Evolutionary conservation across 2,797 vertebrate species (phyloP).

Genomic region (Coracias cyanogaster): DNA sequence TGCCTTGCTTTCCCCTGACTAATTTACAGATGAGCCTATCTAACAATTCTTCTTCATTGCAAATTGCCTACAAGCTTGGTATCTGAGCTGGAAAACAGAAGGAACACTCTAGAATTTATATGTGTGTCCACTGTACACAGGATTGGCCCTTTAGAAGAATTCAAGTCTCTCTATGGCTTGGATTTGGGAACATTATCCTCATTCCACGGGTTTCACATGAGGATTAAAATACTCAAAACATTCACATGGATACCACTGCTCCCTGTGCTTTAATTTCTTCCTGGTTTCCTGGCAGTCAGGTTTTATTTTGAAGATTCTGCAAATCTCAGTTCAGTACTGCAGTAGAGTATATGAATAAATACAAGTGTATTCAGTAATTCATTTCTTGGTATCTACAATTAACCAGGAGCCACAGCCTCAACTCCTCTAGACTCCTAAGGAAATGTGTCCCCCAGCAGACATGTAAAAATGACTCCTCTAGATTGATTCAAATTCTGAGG

Average conservation of each 20-base stretch:
- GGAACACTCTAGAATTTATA: background rate
- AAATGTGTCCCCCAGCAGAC: background rate
- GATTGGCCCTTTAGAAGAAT: background rate
- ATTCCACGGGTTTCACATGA: background rate
- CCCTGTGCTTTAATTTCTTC: background rate
- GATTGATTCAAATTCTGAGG: background rate
- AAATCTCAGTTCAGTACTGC: background rate
- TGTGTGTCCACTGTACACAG: background rate
- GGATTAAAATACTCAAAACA: background rate
- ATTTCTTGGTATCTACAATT: background rate
- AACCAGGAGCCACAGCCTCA: background rate
- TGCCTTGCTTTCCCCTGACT: background rate
- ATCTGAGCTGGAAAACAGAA: background rate
- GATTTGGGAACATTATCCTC: background rate
- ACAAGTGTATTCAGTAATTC: background rate
- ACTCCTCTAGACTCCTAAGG: background rate
- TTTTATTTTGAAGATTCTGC: background rate
- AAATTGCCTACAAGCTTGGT: background rate
- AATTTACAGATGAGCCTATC: background rate
- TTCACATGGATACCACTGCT: background rate
- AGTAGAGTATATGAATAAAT: background rate
- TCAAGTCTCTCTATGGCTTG: background rate
- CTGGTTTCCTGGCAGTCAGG: background rate
- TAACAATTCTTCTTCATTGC: background rate
- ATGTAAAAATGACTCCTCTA: background rate